These are phyloP conservation scores for Lithobates sylvaticus DNA, from an alignment of 2,797 vertebrate genomes.

Conservation along the genomic window DNA sequence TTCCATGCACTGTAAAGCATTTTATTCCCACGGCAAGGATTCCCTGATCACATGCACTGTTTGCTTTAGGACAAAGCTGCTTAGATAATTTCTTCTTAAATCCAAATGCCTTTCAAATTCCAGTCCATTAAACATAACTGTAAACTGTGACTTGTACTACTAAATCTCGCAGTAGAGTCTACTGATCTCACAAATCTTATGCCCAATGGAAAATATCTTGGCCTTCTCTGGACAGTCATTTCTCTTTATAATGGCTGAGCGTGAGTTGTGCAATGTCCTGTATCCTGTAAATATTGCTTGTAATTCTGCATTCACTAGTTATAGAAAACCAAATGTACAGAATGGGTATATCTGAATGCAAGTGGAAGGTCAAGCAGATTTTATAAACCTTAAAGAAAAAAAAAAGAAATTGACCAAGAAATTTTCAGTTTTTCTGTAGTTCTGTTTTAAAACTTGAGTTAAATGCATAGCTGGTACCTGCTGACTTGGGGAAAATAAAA, in stretches of 20 bases:
- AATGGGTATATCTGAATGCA: slow-evolving; percentile 3
- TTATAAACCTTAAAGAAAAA: slow-evolving; percentile 8
- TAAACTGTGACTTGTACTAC: slow-evolving; percentile 6
- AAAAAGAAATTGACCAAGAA: not conserved
- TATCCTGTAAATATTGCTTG: slow-evolving; percentile 40
- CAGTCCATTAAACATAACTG: not conserved
- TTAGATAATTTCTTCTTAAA: not conserved
- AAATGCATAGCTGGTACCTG: slow-evolving; percentile 30
- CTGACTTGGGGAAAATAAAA: slow-evolving; percentile 7
- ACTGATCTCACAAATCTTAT: slow-evolving; percentile 1
- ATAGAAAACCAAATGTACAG: slow-evolving; percentile 14
- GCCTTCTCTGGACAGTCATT: slow-evolving; percentile 13
- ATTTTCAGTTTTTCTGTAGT: not conserved
- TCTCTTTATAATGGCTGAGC: not conserved
- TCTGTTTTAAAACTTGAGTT: slow-evolving; percentile 23
- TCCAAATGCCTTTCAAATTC: not conserved
- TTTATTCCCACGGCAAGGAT: slow-evolving; percentile 25
- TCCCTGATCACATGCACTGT: not conserved
- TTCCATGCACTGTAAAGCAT: slow-evolving; percentile 24
- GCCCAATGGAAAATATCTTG: slow-evolving; percentile 28
- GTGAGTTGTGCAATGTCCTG: slow-evolving; percentile 5
- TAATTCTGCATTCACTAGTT: not conserved
- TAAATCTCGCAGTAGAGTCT: not conserved
- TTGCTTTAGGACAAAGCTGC: not conserved
- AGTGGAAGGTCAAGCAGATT: not conserved